A percentile compares a stretch with the other conserved stretches of the same genome.
Conservation (phyloP, 2,797 vertebrate species). For the Gobio occitaniae region DNA sequence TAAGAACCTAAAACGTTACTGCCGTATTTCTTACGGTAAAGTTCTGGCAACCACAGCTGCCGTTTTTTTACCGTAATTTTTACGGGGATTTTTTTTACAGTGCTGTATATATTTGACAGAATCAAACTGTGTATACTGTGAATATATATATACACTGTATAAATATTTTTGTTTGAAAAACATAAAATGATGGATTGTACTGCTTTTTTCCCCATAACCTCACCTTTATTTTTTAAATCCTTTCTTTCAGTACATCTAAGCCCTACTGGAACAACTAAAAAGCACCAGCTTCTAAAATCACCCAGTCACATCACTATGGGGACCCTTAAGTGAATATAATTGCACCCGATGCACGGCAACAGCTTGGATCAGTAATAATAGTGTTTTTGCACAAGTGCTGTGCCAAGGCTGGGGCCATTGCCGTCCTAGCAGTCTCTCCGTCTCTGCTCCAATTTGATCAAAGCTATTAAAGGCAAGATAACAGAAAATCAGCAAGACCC, state of each 20-base stretch:
- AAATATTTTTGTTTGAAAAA: too few species aligned
- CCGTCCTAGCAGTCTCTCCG: constrained; percentile 55
- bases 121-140: neutral
- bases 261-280: constrained; percentile 38
- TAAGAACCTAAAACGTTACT: too few species aligned
- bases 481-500: constrained; percentile 59
- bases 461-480: constrained; percentile 64
- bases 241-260: constrained; percentile 33
- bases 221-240: constrained; percentile 15
- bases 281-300: constrained; percentile 52
- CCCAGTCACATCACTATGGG: constrained; percentile 48
- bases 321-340: constrained; percentile 63
- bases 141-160: neutral
- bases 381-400: constrained; percentile 56
- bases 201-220: constrained; percentile 16
- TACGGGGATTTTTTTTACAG: too few species aligned
- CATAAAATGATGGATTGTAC: neutral
- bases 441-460: constrained; percentile 63
- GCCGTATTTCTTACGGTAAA: too few species aligned
- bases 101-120: too few species aligned
- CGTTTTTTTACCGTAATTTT: too few species aligned
- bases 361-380: constrained; percentile 60
- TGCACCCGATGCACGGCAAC: constrained; percentile 58
- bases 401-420: constrained; percentile 58
- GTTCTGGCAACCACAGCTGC: too few species aligned